Percentiles rank a stretch among this genome's conserved stretches.
Evolutionary conservation across 2,797 vertebrate species (phyloP).

Genomic region (Taeniopygia guttata): DNA sequence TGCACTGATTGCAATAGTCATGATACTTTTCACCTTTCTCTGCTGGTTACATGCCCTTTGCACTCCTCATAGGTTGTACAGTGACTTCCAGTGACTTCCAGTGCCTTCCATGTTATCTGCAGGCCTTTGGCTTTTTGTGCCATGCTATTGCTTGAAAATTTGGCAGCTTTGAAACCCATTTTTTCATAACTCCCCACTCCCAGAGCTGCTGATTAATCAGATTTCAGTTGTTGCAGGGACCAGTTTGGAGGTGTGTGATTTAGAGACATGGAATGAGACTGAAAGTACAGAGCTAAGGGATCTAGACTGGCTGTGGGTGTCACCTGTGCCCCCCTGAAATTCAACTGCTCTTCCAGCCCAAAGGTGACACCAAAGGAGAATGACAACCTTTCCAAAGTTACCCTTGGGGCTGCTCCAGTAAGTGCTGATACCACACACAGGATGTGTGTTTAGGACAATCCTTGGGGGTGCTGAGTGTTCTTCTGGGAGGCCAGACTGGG

Average conservation of each 20-base stretch:
- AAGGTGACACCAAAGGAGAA: background rate
- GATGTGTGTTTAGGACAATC: too few species aligned
- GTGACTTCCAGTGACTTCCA: background rate
- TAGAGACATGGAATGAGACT: background rate
- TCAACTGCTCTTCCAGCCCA: background rate
- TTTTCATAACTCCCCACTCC: background rate
- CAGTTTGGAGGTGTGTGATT: background rate
- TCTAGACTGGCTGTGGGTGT: fast-evolving
- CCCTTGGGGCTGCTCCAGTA: background rate
- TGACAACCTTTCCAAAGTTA: background rate
- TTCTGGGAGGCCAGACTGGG: background rate
- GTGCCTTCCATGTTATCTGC: background rate
- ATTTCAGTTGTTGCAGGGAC: background rate
- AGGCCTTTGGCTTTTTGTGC: background rate
- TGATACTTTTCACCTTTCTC: background rate
- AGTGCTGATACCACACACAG: fast-evolving
- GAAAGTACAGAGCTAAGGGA: background rate
- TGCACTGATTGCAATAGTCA: background rate
- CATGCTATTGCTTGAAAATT: background rate
- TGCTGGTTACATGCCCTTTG: background rate
- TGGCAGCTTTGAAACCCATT: background rate
- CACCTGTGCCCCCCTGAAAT: background rate
- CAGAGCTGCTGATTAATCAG: background rate
- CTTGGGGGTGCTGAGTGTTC: background rate
- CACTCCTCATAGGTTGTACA: background rate